phyloP scores from a whole-genome alignment of 2,113 vertebrate genomes.

The Loxodonta africana region DNA sequence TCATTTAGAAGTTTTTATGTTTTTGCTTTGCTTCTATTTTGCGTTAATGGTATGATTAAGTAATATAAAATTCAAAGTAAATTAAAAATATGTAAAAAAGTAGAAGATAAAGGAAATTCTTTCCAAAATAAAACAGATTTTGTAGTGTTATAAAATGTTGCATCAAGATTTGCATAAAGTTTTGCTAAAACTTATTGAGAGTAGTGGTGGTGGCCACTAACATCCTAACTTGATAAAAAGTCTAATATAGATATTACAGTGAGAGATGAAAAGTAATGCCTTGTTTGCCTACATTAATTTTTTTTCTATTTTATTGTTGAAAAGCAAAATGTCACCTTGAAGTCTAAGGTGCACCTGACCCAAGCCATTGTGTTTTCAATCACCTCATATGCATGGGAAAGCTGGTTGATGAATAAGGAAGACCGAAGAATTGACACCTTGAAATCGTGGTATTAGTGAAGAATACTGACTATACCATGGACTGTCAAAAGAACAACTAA shows the following conservation, averaged over 20 bases:
- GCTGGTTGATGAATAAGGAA: too few relatives aligned
- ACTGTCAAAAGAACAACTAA: too few relatives aligned
- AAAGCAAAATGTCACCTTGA: too few relatives aligned
- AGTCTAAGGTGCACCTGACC: too few relatives aligned
- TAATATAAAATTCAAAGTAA: neutral
- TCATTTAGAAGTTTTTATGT: slow-evolving; percentile 65
- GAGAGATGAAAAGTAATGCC: neutral
- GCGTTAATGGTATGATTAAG: neutral
- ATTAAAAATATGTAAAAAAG: slow-evolving; percentile 44
- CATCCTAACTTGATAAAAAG: neutral
- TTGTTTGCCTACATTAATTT: neutral
- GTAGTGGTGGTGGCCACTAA: neutral
- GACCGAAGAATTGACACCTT: too few relatives aligned
- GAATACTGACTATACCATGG: too few relatives aligned
- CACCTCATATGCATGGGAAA: too few relatives aligned
- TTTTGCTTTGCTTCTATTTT: slow-evolving; percentile 26
- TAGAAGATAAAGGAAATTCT: neutral
- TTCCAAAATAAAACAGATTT: slow-evolving; percentile 27
- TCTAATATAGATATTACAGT: neutral
- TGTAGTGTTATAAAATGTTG: neutral
- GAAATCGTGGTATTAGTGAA: too few relatives aligned
- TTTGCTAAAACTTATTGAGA: slow-evolving; percentile 28
- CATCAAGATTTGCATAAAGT: neutral
- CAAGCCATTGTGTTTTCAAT: too few relatives aligned
- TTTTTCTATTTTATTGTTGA: neutral